Evolutionary conservation across 2,888 invertebrate species (phyloP), one percentile per base, ranked within the genome.

Genomic region (Pimpla rufipes): DNA sequence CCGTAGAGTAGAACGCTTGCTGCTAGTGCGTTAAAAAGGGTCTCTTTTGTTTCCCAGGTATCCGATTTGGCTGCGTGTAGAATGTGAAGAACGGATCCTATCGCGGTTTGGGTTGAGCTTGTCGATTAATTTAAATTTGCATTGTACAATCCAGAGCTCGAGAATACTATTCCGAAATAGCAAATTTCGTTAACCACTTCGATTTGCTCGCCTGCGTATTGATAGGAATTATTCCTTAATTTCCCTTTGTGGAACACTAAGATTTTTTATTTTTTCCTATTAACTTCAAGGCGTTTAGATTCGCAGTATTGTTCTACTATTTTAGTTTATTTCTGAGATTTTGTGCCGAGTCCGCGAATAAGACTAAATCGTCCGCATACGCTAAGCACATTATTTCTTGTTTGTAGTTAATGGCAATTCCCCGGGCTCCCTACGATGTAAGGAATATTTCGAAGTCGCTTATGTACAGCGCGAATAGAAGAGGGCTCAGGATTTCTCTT

Each of bases 101-200:
- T 50, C 2, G 50, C 50, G 6, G 13, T 50, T 50, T 50, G n/a
- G 18, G 16, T 16, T 52, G 21, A n/a, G 52, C 2, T 52, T 52
- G 7, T 18, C 10, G 21, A 16, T 52, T 18, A 16, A 52, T 21
- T 52, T 52, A 52, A 18, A 6, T 52, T 52, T 52, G 52, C 13
- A 52, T n/a, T n/a, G n/a, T n/a, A n/a, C 7, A 18, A 5, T 18
- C 52, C 52, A 21, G 52, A 52, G 52, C n/a, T 52, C 7, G 21
- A 52, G 21, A 52, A 52, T 8, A 52, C 10, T 4, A 8, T 52
- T 52, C 52, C 52, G n/a, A 18, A 21, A 8, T 18, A 52, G 21
- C n/a, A 52, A 52, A 52, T 16, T 52, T 52, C 52, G n/a, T 18
- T 52, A 13, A 52, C 52, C 16, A 52, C 21, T 18, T 52, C 52